Base-by-base conservation (phyloP, 2,888 invertebrate species). In the Cerastis rubricosa region DNA sequence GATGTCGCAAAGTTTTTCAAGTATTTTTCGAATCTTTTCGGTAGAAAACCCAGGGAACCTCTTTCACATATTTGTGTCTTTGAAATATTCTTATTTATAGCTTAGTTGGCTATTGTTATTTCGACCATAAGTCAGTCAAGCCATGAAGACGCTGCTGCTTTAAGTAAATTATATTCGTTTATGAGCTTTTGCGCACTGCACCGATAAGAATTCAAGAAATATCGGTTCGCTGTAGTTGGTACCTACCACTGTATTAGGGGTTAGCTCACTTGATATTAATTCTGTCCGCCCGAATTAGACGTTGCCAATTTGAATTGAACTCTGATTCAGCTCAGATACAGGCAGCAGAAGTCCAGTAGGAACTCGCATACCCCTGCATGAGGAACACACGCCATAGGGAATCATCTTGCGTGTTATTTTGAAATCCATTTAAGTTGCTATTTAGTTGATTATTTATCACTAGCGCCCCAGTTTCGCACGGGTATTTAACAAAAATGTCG, bases 401-500 rank as follows among this genome's bases (percentile, higher is more conserved):
- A 35, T 45, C 29, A 43, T 51, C n/a, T 45, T 64, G 25, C 22
- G 43, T 7, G 19, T 47, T 35, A 49, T 77, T 78, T n/a, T 61
- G 17, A 61, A 77, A 17, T 61, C 29, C 12, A 25, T 40, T 29
- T 29, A n/a, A 29, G 66, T 67, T 29, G 76, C 19, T 12, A 77
- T 25, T 40, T 43, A 49, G 19, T 76, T 47, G 14, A 47, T 54
- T 54, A 40, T 59, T 19, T 59, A 29, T 43, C 22, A 17, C n/a
- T n/a, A n/a, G n/a, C n/a, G n/a, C n/a, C n/a, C n/a, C n/a, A n/a
- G n/a, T n/a, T n/a, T n/a, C n/a, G n/a, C n/a, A n/a, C n/a, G n/a
- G n/a, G n/a, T n/a, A n/a, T n/a, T n/a, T n/a, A n/a, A n/a, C n/a
- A n/a, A n/a, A n/a, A n/a, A n/a, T n/a, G n/a, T n/a, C n/a, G n/a